These are phyloP conservation scores for Stomatorhinus walkeri DNA, from an alignment of 2,797 vertebrate genomes.

Conservation along the genomic window DNA sequence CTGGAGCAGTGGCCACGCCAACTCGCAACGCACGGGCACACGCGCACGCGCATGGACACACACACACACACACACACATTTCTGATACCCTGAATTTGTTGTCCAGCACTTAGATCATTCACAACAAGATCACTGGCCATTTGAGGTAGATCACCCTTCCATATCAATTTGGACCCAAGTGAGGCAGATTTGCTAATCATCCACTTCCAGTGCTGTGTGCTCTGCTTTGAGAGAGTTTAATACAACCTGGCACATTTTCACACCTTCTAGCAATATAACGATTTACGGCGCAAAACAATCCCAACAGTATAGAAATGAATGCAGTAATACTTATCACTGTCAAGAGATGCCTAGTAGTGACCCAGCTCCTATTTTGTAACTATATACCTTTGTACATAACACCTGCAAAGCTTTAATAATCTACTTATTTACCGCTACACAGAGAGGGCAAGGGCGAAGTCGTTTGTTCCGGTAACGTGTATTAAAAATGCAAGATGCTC, in stretches of 20 bases:
- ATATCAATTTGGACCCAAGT: neutral
- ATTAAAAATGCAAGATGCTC: constrained; percentile 50
- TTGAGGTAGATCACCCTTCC: neutral
- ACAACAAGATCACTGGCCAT: neutral
- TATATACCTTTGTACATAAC: neutral
- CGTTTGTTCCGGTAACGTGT: constrained; percentile 18
- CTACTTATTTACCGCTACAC: neutral
- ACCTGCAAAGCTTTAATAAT: constrained; percentile 10
- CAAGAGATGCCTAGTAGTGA: neutral
- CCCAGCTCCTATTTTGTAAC: neutral
- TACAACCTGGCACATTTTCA: neutral
- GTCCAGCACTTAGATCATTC: neutral
- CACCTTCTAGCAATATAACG: neutral
- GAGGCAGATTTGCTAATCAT: neutral
- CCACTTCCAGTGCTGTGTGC: neutral
- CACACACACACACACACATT: constrained; percentile 29
- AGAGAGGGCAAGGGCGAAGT: constrained; percentile 17
- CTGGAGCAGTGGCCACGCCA: constrained; percentile 66
- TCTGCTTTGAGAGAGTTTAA: neutral
- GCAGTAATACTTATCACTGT: neutral
- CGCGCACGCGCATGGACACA: constrained; percentile 25
- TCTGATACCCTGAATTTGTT: neutral
- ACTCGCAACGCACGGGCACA: constrained; percentile 41
- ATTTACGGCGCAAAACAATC: neutral
- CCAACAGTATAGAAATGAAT: neutral